phyloP scores from a whole-genome alignment of 2,888 invertebrate genomes.

The Linyphia triangularis region DNA sequence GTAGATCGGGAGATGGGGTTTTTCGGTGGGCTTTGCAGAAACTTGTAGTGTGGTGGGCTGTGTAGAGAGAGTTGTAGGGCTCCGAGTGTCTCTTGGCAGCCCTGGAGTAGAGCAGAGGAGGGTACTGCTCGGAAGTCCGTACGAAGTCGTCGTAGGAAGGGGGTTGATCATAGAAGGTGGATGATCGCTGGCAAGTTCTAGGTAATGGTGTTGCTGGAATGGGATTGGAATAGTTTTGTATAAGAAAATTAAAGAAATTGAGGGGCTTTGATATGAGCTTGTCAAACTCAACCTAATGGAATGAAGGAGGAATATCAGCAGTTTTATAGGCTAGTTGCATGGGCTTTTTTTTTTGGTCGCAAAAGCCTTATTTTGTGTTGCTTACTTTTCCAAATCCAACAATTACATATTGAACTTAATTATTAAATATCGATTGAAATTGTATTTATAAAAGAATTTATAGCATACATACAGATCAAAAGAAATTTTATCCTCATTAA shows the following conservation, averaged over 20 bases:
- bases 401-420: no score
- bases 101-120: conserved; percentile 41
- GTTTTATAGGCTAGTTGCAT: no score
- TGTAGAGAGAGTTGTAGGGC: neutral
- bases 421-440: no score
- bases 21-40: neutral
- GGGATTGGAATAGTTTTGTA: neutral
- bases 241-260: neutral
- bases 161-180: conserved; percentile 18
- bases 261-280: neutral
- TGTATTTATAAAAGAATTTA: no score
- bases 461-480: no score
- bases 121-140: conserved; percentile 37
- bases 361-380: no score
- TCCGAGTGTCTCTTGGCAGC: conserved; percentile 3
- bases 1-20: neutral
- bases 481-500: no score
- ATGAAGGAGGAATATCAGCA: neutral
- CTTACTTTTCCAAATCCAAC: no score
- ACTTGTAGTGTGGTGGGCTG: conserved; percentile 27
- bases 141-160: conserved; percentile 67
- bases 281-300: neutral
- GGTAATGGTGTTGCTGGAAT: neutral
- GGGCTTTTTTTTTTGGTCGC: no score
- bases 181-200: neutral